These are phyloP conservation scores for Brachyptera risi DNA, from an alignment of 2,888 invertebrate genomes.

Conservation along the genomic window DNA sequence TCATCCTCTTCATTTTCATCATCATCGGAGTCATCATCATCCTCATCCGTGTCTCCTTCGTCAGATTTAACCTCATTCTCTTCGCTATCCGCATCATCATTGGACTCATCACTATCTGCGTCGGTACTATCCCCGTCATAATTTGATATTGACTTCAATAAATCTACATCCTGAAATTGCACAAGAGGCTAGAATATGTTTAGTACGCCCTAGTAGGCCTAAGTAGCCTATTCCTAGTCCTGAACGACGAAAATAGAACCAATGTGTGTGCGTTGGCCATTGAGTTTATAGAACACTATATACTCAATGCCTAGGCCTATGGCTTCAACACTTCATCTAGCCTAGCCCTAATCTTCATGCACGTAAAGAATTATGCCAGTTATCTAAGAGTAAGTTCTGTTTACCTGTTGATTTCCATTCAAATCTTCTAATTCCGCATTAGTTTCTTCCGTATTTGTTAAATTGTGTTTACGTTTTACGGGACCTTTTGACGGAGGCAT, in stretches of 20 bases:
- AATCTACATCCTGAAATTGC: constrained; percentile 18
- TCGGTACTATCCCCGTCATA: constrained; percentile 47
- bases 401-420: constrained; percentile 2
- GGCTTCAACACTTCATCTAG: neutral
- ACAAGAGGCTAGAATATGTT: neutral
- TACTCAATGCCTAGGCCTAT: neutral
- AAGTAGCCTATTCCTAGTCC: neutral
- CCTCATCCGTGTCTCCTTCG: constrained; percentile 24
- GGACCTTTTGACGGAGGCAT: neutral
- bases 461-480: neutral
- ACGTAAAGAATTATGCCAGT: neutral
- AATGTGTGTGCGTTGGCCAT: neutral
- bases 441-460: neutral
- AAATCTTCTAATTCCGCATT: neutral
- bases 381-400: neutral
- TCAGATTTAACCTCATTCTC: constrained; percentile 31
- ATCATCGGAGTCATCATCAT: constrained; percentile 26
- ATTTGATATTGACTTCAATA: constrained; percentile 33
- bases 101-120: constrained; percentile 39
- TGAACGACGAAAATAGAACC: neutral
- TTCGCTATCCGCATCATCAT: constrained; percentile 40
- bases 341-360: neutral
- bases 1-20: constrained; percentile 24
- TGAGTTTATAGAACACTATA: neutral
- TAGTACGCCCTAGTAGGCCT: no score